phyloP scores from a whole-genome alignment of 2,113 vertebrate genomes.

The Gavia stellata region DNA sequence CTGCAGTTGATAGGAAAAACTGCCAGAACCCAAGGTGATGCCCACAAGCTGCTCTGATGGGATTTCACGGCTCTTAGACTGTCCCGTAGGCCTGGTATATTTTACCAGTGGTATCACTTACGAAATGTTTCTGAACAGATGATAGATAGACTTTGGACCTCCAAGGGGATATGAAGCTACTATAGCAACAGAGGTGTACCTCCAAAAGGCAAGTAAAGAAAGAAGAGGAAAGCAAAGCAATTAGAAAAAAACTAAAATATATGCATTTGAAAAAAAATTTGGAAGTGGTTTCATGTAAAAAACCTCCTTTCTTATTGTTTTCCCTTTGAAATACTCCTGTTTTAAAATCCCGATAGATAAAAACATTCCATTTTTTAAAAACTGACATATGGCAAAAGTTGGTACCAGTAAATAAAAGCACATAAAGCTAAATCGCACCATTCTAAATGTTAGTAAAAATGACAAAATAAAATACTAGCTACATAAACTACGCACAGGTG shows the following conservation, averaged over 20 bases:
- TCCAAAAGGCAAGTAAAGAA: not conserved
- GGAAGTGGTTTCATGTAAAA: not conserved
- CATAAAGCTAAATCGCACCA: constrained; percentile 53
- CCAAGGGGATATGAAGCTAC: not conserved
- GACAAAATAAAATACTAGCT: constrained; percentile 69
- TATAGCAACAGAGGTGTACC: not conserved
- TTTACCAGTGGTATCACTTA: not conserved
- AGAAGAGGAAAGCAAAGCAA: not conserved
- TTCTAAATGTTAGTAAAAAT: constrained; percentile 68
- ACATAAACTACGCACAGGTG: constrained; percentile 58
- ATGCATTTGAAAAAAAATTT: not conserved
- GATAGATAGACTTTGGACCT: not conserved
- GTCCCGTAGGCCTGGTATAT: not conserved
- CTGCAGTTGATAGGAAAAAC: not conserved
- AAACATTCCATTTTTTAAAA: constrained; percentile 19
- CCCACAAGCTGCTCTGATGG: not conserved
- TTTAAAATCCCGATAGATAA: not conserved
- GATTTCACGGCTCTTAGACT: not conserved
- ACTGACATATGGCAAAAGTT: constrained; percentile 63
- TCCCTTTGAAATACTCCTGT: not conserved
- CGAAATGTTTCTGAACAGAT: not conserved
- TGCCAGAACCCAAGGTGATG: not conserved
- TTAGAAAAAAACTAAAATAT: not conserved
- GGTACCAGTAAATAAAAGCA: constrained; percentile 60
- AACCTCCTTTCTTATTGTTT: not conserved